Evolutionary conservation across 1,140 invertebrate species (phyloP).

Genomic region (Helicoverpa armigera): DNA sequence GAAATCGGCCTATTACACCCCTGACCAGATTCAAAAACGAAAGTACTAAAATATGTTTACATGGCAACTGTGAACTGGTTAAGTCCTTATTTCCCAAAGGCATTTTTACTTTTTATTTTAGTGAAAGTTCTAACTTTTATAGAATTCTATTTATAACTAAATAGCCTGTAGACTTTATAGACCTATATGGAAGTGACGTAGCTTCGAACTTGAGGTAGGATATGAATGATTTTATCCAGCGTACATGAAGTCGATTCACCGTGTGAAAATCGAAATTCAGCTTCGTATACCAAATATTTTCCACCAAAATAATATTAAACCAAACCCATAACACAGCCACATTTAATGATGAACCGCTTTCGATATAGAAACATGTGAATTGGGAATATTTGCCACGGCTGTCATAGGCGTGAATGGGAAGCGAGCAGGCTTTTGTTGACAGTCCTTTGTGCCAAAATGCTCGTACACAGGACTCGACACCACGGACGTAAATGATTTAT

Average conservation of each 20-base stretch:
- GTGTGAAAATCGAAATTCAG: no score
- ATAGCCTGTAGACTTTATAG: no score
- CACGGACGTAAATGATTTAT: conserved; percentile 30
- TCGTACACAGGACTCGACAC: conserved; percentile 28
- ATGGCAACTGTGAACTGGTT: neutral
- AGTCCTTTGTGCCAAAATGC: conserved; percentile 32
- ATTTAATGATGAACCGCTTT: conserved; percentile 16
- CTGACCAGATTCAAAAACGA: neutral
- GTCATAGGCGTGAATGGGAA: conserved; percentile 36
- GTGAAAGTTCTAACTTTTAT: neutral
- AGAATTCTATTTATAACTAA: neutral
- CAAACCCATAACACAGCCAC: neutral
- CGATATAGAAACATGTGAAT: conserved; percentile 39
- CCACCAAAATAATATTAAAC: no score
- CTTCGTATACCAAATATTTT: no score
- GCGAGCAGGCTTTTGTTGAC: conserved; percentile 38
- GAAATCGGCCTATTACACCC: neutral
- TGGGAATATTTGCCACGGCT: conserved; percentile 45
- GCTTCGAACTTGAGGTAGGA: no score
- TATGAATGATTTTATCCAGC: no score
- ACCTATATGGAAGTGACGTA: no score
- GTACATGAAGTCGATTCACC: no score
- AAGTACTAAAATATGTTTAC: neutral
- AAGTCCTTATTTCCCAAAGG: neutral
- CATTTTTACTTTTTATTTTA: neutral